phyloP scores from a whole-genome alignment of 2,888 invertebrate species.

The Leptinotarsa haldemani region DNA sequence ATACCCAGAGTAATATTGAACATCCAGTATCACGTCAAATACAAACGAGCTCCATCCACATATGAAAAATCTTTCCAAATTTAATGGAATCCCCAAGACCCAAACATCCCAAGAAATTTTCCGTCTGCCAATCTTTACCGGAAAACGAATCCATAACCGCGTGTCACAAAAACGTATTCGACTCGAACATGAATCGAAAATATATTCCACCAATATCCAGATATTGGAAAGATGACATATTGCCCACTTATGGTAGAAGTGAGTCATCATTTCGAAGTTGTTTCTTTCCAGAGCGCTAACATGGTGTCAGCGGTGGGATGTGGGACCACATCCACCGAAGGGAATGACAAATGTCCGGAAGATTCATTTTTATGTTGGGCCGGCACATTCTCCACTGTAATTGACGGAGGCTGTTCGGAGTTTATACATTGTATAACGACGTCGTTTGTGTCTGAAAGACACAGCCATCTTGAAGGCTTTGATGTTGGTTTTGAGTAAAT shows the following conservation, averaged over 20 bases:
- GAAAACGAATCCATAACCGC: slow-evolving; percentile 11
- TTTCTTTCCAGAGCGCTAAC: slow-evolving; percentile 46
- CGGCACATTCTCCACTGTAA: slow-evolving; percentile 54
- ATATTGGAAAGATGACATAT: slow-evolving; percentile 37
- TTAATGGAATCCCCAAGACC: neutral
- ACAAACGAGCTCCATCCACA: neutral
- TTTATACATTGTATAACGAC: slow-evolving; percentile 54
- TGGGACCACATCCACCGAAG: slow-evolving; percentile 49
- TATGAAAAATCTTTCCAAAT: neutral
- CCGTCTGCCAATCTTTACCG: slow-evolving; percentile 3
- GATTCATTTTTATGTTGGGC: slow-evolving; percentile 52
- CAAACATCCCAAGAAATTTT: neutral
- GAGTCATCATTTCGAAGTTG: slow-evolving; percentile 37
- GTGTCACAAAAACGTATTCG: slow-evolving; percentile 17
- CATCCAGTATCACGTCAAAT: neutral
- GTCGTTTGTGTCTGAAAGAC: slow-evolving; percentile 55
- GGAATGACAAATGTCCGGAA: slow-evolving; percentile 57
- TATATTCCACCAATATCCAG: slow-evolving; percentile 18
- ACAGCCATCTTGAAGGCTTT: slow-evolving; percentile 44
- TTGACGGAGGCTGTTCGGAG: slow-evolving; percentile 46
- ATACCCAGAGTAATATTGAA: too few relatives aligned
- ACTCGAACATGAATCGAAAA: slow-evolving; percentile 10
- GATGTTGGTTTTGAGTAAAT: neutral
- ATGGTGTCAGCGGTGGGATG: slow-evolving; percentile 51
- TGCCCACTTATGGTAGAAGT: slow-evolving; percentile 32